Evolutionary conservation across 1,140 invertebrate species (phyloP).

Genomic region (Eufriesea mexicana): DNA sequence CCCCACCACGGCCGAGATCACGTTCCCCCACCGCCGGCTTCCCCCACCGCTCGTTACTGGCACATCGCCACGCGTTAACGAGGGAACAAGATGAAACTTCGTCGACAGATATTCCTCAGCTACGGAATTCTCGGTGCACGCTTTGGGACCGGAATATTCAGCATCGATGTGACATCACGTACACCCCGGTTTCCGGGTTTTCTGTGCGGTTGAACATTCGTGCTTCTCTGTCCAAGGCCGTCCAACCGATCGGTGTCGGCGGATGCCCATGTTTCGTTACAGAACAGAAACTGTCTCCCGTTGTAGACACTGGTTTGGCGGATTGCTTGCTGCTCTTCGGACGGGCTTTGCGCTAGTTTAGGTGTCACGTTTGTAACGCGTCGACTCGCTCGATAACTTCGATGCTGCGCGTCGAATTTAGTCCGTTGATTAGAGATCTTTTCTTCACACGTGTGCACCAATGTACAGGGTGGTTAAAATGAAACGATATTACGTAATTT

Average conservation of each 20-base stretch:
- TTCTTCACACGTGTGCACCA: no score
- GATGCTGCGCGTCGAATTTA: no score
- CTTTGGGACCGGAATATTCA: constrained; percentile 35
- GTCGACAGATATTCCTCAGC: constrained; percentile 23
- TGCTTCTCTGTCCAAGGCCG: background rate
- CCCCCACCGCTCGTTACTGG: constrained; percentile 33
- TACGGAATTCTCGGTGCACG: background rate
- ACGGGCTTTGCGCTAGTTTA: background rate
- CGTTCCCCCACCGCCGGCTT: background rate
- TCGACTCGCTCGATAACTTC: background rate
- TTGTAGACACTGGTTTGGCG: no score
- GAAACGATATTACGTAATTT: no score
- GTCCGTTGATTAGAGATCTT: no score
- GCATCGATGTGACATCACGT: constrained; percentile 28
- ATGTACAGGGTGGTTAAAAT: no score
- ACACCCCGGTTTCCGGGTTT: constrained; percentile 14
- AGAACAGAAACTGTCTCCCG: background rate
- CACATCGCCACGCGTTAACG: constrained; percentile 46
- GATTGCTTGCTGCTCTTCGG: background rate
- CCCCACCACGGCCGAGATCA: background rate
- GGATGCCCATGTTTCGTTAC: background rate
- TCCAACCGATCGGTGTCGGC: background rate
- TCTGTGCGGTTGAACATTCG: background rate
- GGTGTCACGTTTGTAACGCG: background rate
- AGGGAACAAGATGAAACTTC: constrained; percentile 46